phyloP scores from a whole-genome alignment of 2,888 invertebrate genomes.

The Dysmachus trigonus region DNA sequence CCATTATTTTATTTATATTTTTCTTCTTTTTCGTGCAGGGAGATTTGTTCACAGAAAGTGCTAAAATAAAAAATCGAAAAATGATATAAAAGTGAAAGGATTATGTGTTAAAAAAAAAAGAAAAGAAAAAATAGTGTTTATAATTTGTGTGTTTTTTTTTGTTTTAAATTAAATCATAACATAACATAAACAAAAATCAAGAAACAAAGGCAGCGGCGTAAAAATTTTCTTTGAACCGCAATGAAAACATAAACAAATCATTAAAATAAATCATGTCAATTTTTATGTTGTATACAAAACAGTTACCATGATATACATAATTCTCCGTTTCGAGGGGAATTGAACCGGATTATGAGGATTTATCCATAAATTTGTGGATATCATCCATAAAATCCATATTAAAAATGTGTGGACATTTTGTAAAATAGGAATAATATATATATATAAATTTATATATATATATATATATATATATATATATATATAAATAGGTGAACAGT shows the following conservation, averaged over 20 bases:
- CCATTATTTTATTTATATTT: no score
- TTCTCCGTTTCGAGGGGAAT: background rate
- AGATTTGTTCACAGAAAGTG: no score
- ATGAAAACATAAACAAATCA: slow-evolving; percentile 21
- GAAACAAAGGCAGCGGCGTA: background rate
- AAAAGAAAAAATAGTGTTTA: no score
- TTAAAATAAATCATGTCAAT: slow-evolving; percentile 31
- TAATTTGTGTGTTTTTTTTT: no score
- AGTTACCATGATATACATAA: slow-evolving; percentile 16
- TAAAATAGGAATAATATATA: background rate
- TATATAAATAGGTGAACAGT: background rate
- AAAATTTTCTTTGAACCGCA: background rate
- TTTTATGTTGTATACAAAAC: slow-evolving; percentile 38
- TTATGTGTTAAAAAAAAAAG: no score
- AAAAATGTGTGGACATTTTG: background rate
- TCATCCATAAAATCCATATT: background rate
- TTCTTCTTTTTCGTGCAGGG: no score
- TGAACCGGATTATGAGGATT: background rate
- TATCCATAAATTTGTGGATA: background rate
- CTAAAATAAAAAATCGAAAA: no score
- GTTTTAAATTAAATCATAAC: no score
- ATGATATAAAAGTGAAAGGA: no score
- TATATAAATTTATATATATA: background rate
- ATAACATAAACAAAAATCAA: no score
- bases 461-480: background rate